phyloP scores from a whole-genome alignment of 1,140 invertebrate species.

The Trissolcus basalis region DNA sequence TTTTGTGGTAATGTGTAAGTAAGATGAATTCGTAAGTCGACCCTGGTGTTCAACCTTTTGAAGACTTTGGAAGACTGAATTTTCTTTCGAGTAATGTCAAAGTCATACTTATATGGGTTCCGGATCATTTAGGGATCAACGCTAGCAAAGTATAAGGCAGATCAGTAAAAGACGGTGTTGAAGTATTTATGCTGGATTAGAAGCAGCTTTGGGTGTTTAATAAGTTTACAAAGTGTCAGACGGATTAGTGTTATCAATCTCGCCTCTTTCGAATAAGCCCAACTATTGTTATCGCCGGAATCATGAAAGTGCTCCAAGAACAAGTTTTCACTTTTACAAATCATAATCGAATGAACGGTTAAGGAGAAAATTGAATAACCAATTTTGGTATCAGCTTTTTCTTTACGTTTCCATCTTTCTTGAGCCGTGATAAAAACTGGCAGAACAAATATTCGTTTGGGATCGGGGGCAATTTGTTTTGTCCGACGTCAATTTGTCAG shows the following conservation, averaged over 20 bases:
- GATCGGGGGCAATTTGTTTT: not conserved
- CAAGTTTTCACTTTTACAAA: too few species aligned
- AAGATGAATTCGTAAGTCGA: not conserved
- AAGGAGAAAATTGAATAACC: too few species aligned
- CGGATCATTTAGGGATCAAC: constrained; percentile 29
- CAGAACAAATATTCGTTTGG: not conserved
- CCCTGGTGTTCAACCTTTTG: constrained; percentile 21
- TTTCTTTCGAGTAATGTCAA: constrained; percentile 38
- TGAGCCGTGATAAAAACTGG: not conserved
- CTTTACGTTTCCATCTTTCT: not conserved
- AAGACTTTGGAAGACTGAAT: constrained; percentile 35
- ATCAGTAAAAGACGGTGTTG: constrained; percentile 17
- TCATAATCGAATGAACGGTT: too few species aligned
- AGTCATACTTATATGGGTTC: constrained; percentile 36
- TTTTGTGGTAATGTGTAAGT: too few species aligned
- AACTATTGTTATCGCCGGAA: too few species aligned
- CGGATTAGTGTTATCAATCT: constrained; percentile 10
- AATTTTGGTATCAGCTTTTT: not conserved
- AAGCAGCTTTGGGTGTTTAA: constrained; percentile 25
- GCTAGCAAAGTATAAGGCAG: constrained; percentile 11
- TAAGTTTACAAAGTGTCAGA: constrained; percentile 24
- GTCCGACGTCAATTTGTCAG: not conserved
- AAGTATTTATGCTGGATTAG: constrained; percentile 23
- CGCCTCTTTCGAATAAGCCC: too few species aligned
- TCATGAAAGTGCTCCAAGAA: too few species aligned